A percentile compares a stretch with the other conserved stretches of the same genome.
Conservation (phyloP, 2,888 invertebrate species). For the Idaea dimidiata region DNA sequence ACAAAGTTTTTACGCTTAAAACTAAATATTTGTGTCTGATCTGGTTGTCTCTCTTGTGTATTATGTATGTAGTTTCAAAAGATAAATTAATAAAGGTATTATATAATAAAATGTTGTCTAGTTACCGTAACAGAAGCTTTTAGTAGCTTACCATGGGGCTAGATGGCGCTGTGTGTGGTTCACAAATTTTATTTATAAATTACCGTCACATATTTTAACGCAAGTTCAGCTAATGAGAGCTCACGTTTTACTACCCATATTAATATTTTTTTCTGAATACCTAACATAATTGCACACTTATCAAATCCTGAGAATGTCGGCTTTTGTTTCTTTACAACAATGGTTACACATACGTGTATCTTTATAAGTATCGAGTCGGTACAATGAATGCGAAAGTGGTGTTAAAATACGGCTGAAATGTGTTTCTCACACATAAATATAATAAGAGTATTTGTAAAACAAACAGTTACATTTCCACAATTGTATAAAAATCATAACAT, state of each 20-base stretch:
- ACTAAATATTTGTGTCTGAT: no score
- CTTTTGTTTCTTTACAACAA: constrained; percentile 55
- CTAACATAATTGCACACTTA: constrained; percentile 54
- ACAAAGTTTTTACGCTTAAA: no score
- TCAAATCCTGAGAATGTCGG: constrained; percentile 48
- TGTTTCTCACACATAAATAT: constrained; percentile 41
- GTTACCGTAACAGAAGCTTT: no score
- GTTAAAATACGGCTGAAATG: constrained; percentile 45
- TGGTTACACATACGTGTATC: constrained; percentile 25
- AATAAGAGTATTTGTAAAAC: constrained; percentile 29
- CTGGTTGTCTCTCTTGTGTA: no score
- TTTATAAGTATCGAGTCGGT: not conserved
- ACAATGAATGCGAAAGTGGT: constrained; percentile 43
- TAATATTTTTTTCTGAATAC: constrained; percentile 35
- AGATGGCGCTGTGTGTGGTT: no score
- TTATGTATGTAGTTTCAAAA: no score
- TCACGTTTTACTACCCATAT: not conserved
- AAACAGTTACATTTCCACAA: constrained; percentile 9
- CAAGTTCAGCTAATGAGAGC: not conserved
- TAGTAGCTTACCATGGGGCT: no score
- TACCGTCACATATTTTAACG: not conserved
- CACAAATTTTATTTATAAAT: no score
- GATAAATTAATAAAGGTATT: no score
- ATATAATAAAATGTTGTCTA: no score
- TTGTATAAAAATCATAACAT: constrained; percentile 7